Percentiles rank a stretch among this genome's conserved stretches.
Conservation (phyloP, 2,888 invertebrate genomes). For the Marasmarcha lunaedactyla region DNA sequence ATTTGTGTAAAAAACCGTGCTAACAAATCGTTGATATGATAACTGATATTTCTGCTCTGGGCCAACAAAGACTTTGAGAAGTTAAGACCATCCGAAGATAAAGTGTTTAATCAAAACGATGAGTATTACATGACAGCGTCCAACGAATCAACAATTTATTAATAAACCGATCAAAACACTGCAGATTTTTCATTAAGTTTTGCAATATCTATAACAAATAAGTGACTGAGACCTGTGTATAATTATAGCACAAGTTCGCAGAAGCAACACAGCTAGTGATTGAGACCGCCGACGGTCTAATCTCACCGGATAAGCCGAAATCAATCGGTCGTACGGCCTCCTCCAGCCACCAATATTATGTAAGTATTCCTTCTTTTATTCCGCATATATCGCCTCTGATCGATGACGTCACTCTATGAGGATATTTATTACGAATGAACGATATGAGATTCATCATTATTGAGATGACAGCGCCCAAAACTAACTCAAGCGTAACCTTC, state of each 20-base stretch:
- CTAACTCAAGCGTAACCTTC: background rate
- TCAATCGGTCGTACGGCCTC: constrained; percentile 35
- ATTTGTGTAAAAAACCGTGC: too few species aligned
- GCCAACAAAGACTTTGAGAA: too few species aligned
- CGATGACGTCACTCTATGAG: background rate
- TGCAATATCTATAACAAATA: too few species aligned
- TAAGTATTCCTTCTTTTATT: background rate
- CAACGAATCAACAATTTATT: too few species aligned
- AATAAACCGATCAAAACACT: too few species aligned
- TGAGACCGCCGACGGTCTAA: constrained; percentile 31
- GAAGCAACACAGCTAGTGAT: constrained; percentile 27
- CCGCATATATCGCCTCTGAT: background rate
- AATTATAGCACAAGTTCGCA: background rate
- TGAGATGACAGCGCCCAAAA: background rate
- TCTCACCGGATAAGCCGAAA: constrained; percentile 44
- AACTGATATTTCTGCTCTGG: too few species aligned
- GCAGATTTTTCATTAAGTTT: too few species aligned
- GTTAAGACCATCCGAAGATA: too few species aligned
- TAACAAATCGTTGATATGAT: too few species aligned
- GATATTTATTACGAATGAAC: background rate
- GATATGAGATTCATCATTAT: background rate
- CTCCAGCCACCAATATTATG: constrained; percentile 10
- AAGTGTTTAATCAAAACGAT: too few species aligned
- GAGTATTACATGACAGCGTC: too few species aligned
- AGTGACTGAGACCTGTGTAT: background rate